Evolutionary conservation across 1,140 invertebrate species (phyloP).

Genomic region (Aphelenchoides avenae): DNA sequence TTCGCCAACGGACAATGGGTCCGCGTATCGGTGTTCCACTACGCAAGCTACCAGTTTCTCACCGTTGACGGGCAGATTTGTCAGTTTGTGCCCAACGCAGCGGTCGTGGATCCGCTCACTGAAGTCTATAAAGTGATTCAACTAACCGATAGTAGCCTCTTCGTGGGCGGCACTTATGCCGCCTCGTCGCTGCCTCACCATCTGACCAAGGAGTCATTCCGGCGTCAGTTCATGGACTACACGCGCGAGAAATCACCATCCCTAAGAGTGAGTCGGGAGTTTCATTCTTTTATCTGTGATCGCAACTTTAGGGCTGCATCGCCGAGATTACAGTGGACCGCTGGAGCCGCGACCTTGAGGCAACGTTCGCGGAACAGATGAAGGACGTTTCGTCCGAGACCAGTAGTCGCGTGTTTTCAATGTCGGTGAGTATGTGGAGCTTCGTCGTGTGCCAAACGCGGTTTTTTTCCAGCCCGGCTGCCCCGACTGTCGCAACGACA

Average conservation of each 20-base stretch:
- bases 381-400: no score
- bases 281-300: neutral
- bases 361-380: conserved; percentile 7
- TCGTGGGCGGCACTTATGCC: conserved; percentile 18
- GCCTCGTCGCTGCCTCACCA: neutral
- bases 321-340: conserved; percentile 10
- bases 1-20: conserved; percentile 4
- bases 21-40: conserved; percentile 14
- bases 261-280: conserved; percentile 8
- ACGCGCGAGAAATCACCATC: conserved; percentile 19
- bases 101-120: conserved; percentile 10
- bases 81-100: conserved; percentile 14
- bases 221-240: conserved; percentile 16
- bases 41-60: conserved; percentile 13
- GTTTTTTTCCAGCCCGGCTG: no score
- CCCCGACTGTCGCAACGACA: no score
- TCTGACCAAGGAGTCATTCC: conserved; percentile 6
- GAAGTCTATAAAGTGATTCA: conserved; percentile 17
- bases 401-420: no score
- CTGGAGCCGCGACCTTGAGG: neutral
- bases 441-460: no score
- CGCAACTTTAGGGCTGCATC: conserved; percentile 6
- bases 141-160: conserved; percentile 4
- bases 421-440: no score
- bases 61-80: conserved; percentile 15